These are phyloP conservation scores for Orthosia gracilis DNA, from an alignment of 2,888 invertebrate species.

Conservation along the genomic window DNA sequence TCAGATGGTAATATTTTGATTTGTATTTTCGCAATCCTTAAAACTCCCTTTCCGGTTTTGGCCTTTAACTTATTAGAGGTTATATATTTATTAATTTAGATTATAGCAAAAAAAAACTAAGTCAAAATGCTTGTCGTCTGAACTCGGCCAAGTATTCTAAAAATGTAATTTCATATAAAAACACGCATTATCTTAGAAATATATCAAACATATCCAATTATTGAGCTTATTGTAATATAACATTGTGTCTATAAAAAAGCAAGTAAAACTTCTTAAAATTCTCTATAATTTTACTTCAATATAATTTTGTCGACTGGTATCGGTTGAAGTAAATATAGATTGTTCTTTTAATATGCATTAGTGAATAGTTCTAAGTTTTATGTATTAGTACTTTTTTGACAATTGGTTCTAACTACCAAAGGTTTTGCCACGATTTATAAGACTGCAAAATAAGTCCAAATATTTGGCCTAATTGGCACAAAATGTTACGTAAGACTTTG, in stretches of 20 bases:
- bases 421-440: conserved; percentile 17
- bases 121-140: conserved; percentile 20
- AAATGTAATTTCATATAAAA: conserved; percentile 26
- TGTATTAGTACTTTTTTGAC: conserved; percentile 8
- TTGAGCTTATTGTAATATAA: conserved; percentile 31
- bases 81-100: no score
- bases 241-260: conserved; percentile 4
- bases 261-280: conserved; percentile 18
- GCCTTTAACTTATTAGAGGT: no score
- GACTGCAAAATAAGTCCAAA: conserved; percentile 25
- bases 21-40: no score
- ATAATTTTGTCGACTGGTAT: conserved; percentile 1
- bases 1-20: conserved; percentile 29
- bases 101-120: background rate
- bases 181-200: conserved; percentile 24
- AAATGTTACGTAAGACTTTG: conserved; percentile 6
- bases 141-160: conserved; percentile 11
- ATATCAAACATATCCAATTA: background rate
- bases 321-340: background rate
- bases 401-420: conserved; percentile 19
- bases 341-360: background rate
- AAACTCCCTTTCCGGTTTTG: no score
- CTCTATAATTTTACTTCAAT: conserved; percentile 25
- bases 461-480: conserved; percentile 5
- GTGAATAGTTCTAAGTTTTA: conserved; percentile 42